Conservation (phyloP, 2,113 vertebrate species). For the Callocephalon fimbriatum region DNA sequence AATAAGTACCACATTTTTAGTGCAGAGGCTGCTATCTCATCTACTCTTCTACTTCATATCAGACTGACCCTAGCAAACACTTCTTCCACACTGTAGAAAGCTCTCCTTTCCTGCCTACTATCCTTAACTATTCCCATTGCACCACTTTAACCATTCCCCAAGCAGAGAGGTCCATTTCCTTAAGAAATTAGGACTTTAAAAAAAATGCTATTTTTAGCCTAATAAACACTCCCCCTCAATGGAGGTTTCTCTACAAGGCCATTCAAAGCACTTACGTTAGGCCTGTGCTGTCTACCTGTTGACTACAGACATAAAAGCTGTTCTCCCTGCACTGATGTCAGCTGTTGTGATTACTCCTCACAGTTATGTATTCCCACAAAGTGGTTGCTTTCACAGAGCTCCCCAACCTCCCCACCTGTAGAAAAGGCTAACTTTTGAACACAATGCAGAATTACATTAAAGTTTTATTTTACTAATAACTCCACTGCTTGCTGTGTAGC, state of each 20-base stretch:
- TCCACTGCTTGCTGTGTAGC: not conserved
- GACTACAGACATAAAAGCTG: not conserved
- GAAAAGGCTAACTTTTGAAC: not conserved
- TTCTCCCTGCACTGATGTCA: not conserved
- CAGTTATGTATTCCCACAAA: not conserved
- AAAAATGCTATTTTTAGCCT: not conserved
- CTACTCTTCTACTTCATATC: not conserved
- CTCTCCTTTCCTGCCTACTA: not conserved
- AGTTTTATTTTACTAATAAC: not conserved
- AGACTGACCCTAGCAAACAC: not conserved
- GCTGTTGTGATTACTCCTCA: not conserved
- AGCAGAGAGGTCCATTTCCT: not conserved
- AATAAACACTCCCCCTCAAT: not conserved
- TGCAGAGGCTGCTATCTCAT: not conserved
- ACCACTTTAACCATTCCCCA: not conserved
- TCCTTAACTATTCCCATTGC: not conserved
- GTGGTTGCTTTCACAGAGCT: not conserved
- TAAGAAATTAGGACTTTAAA: not conserved
- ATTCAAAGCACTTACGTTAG: not conserved
- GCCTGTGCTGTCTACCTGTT: not conserved
- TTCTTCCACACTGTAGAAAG: not conserved
- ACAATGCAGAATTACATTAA: not conserved
- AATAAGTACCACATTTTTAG: not conserved
- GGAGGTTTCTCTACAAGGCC: not conserved
- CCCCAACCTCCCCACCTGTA: not conserved